Conservation (phyloP, 1,140 invertebrate genomes). For the Hypsibius dujardini region DNA sequence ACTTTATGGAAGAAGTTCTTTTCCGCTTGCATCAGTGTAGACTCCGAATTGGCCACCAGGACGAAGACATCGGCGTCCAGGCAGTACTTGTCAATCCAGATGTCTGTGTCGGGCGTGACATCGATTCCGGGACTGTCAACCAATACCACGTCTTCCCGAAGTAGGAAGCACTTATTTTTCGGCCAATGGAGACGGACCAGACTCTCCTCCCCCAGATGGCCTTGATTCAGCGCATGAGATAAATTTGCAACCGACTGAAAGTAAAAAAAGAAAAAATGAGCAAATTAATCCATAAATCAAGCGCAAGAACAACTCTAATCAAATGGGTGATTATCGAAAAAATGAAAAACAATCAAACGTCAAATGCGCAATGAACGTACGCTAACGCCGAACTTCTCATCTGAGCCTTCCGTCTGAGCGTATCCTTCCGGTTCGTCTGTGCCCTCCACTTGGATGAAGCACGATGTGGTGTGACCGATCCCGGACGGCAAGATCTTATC, state of each 20-base stretch:
- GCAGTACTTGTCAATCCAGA: conserved; percentile 98
- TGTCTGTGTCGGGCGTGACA: conserved; percentile 87
- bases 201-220: conserved; percentile 60
- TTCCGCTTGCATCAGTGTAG: conserved; percentile 92
- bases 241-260: conserved; percentile 69
- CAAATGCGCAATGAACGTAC: conserved; percentile 32
- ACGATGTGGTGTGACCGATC: conserved; percentile 97
- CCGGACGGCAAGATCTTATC: conserved; percentile 94
- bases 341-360: conserved; percentile 3
- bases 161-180: conserved; percentile 71
- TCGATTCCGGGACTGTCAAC: conserved; percentile 83
- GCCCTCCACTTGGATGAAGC: conserved; percentile 90
- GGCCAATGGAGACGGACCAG: conserved; percentile 89
- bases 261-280: conserved; percentile 20
- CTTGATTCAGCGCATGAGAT: conserved; percentile 76
- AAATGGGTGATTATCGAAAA: conserved; percentile 15
- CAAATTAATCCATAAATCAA: conserved; percentile 19
- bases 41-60: conserved; percentile 91
- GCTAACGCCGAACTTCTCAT: conserved; percentile 58
- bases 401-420: conserved; percentile 59
- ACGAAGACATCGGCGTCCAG: conserved; percentile 98
- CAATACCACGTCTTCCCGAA: conserved; percentile 92
- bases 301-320: not conserved
- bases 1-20: conserved; percentile 99
- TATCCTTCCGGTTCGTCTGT: conserved; percentile 70